Evolutionary conservation across 2,797 vertebrate genomes (phyloP).

Genomic region (Adelosebastes latens): DNA sequence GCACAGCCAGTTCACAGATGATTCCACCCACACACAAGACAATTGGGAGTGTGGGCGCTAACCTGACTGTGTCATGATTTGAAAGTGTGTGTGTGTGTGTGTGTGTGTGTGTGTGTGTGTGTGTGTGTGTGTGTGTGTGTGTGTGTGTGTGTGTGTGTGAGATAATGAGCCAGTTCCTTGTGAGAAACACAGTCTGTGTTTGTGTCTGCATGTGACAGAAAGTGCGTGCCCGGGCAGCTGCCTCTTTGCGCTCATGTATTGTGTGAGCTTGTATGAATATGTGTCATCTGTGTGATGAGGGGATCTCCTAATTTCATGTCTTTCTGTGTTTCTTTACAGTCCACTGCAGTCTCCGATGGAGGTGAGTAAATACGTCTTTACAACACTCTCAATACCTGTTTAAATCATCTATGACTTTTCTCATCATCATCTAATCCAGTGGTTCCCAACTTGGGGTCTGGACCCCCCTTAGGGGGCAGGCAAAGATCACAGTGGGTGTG

Average conservation of each 20-base stretch:
- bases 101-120: too few species aligned
- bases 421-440: not conserved
- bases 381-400: not conserved
- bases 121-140: too few species aligned
- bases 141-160: too few species aligned
- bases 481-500: fast-evolving
- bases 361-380: conserved; percentile 85
- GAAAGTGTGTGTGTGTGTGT: conserved; percentile 25
- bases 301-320: conserved; percentile 87
- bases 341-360: conserved; percentile 97
- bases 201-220: conserved; percentile 36
- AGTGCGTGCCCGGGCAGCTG: conserved; percentile 40
- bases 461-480: too few species aligned
- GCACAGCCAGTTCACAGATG: conserved; percentile 72
- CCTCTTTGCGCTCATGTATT: not conserved
- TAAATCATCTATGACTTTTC: not conserved
- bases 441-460: too few species aligned
- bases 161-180: conserved; percentile 37
- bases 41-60: conserved; percentile 42
- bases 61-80: conserved; percentile 53
- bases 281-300: conserved; percentile 69
- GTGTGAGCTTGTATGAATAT: conserved; percentile 22
- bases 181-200: conserved; percentile 33
- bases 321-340: conserved; percentile 93
- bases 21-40: conserved; percentile 66